These are phyloP conservation scores for Philotrypesis tridentata DNA, from an alignment of 1,140 invertebrate species.

Conservation along the genomic window DNA sequence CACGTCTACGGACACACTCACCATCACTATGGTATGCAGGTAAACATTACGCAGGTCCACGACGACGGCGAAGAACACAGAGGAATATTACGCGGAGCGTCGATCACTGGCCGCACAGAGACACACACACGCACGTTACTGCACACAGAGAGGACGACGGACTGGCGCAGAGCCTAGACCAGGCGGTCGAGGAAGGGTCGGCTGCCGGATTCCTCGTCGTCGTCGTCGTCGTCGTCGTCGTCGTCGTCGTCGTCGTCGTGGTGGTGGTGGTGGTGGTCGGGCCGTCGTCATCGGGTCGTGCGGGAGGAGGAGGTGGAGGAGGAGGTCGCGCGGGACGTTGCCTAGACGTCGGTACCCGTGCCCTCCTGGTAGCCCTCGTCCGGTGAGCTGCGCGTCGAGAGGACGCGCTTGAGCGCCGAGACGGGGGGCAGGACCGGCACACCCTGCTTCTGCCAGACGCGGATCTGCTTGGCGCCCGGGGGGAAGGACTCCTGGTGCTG, in stretches of 20 bases:
- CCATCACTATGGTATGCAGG: too few species aligned
- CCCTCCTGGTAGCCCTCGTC: slow-evolving; percentile 94
- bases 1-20: too few species aligned
- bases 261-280: slow-evolving; percentile 3
- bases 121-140: not conserved
- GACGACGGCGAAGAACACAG: not conserved
- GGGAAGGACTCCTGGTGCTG: slow-evolving; percentile 62
- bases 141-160: too few species aligned
- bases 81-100: too few species aligned
- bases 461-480: slow-evolving; percentile 82
- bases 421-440: slow-evolving; percentile 88
- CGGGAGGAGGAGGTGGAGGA: not conserved
- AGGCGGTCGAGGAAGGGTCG: not conserved
- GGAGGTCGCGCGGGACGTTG: slow-evolving; percentile 41
- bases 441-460: slow-evolving; percentile 89
- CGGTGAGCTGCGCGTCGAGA: slow-evolving; percentile 85
- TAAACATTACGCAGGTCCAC: not conserved
- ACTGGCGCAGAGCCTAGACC: not conserved
- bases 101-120: not conserved
- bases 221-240: not conserved
- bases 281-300: not conserved
- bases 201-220: not conserved
- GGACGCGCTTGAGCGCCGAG: slow-evolving; percentile 84
- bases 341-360: slow-evolving; percentile 91
- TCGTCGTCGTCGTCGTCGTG: too few species aligned